Evolutionary conservation across 2,888 invertebrate species (phyloP).

Genomic region (Laspeyria flexula): DNA sequence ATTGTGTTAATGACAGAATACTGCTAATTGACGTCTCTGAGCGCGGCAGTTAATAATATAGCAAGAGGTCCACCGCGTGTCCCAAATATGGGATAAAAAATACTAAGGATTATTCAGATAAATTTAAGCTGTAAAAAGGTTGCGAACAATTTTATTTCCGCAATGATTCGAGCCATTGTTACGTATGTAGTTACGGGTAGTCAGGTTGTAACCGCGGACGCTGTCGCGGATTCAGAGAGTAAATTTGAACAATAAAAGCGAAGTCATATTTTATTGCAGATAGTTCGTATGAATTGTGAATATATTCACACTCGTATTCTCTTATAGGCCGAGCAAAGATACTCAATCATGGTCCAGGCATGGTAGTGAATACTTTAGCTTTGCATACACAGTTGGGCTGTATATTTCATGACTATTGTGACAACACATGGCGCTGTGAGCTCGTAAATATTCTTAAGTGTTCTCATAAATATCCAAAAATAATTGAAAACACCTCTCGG

Average conservation of each 20-base stretch:
- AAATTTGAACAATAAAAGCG: constrained; percentile 28
- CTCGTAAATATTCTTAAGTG: constrained; percentile 42
- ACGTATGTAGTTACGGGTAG: constrained; percentile 10
- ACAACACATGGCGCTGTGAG: constrained; percentile 17
- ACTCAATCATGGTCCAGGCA: neutral
- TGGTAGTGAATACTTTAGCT: constrained; percentile 6
- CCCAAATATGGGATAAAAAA: too few species aligned
- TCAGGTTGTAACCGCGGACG: constrained; percentile 25
- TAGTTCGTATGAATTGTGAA: neutral
- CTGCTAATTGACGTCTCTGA: too few species aligned
- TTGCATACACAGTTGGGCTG: neutral
- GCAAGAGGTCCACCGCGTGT: too few species aligned
- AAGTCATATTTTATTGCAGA: constrained; percentile 22
- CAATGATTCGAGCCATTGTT: constrained; percentile 7
- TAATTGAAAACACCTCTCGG: constrained; percentile 20
- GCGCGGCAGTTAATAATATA: too few species aligned
- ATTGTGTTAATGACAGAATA: too few species aligned
- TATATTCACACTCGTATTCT: neutral
- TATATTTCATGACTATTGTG: constrained; percentile 5
- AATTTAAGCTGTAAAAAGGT: too few species aligned
- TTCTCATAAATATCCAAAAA: constrained; percentile 39
- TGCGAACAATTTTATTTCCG: neutral
- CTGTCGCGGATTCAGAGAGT: constrained; percentile 19
- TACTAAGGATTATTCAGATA: too few species aligned
- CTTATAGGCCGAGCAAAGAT: neutral